These are phyloP conservation scores for Episyrphus balteatus DNA, from an alignment of 1,140 invertebrate species.

Conservation along the genomic window DNA sequence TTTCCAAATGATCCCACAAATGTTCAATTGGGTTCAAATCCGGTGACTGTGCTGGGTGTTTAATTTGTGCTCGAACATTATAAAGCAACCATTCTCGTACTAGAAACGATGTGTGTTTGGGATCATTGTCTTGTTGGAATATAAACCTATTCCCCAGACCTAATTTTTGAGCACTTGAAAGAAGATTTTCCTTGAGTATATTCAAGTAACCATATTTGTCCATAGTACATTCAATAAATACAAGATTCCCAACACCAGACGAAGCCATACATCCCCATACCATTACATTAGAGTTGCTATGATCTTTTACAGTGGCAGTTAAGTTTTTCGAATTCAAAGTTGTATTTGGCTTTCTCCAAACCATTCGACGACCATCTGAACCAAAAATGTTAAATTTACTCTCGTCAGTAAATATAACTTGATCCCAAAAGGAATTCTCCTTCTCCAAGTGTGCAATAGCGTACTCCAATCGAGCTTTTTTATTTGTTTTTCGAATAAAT, in stretches of 20 bases:
- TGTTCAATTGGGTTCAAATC: constrained; percentile 3
- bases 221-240: constrained; percentile 9
- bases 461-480: too few relatives aligned
- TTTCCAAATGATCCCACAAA: constrained; percentile 1
- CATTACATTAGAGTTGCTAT: too few relatives aligned
- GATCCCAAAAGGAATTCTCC: too few relatives aligned
- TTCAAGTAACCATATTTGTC: constrained; percentile 5
- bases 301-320: too few relatives aligned
- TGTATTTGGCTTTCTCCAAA: too few relatives aligned
- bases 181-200: constrained; percentile 10
- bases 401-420: too few relatives aligned
- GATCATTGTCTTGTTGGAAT: constrained; percentile 20
- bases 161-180: constrained; percentile 7
- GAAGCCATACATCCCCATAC: constrained; percentile 12
- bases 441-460: too few relatives aligned
- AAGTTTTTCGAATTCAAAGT: too few relatives aligned
- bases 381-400: too few relatives aligned
- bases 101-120: constrained; percentile 14
- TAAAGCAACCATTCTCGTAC: constrained; percentile 9
- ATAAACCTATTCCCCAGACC: constrained; percentile 8
- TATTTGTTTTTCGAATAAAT: too few relatives aligned
- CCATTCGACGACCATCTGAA: too few relatives aligned
- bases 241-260: constrained; percentile 3
- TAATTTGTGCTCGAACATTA: not conserved
- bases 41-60: not conserved